Conservation (phyloP, 1,140 invertebrate species). For the Drosophila nigrodunni region DNA sequence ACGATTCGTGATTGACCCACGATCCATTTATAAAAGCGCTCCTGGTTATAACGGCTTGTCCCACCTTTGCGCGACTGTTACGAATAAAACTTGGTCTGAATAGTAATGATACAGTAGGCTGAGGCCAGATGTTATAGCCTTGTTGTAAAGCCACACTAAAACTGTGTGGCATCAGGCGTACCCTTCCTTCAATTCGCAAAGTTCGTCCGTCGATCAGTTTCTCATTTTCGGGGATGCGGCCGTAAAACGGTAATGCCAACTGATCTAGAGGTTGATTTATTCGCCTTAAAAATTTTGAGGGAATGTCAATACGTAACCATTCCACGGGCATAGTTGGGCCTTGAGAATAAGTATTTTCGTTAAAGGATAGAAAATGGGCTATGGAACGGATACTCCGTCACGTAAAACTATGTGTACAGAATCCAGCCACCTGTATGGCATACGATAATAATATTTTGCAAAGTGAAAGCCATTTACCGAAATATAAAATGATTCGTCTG, state of each 20-base stretch:
- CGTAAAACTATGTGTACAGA: constrained; percentile 47
- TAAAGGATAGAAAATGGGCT: constrained; percentile 8
- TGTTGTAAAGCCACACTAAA: constrained; percentile 89
- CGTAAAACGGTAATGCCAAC: constrained; percentile 56
- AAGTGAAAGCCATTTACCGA: constrained; percentile 89
- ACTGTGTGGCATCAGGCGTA: constrained; percentile 87
- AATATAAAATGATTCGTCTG: constrained; percentile 85
- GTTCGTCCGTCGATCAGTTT: constrained; percentile 71
- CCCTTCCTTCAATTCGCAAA: constrained; percentile 86
- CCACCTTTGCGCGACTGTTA: constrained; percentile 52
- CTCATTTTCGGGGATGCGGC: constrained; percentile 28
- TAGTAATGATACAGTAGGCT: constrained; percentile 87
- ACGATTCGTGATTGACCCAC: constrained; percentile 82
- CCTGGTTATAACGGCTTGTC: constrained; percentile 81
- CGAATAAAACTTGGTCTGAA: constrained; percentile 87
- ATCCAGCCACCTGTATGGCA: constrained; percentile 86
- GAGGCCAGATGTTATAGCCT: constrained; percentile 87
- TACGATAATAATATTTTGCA: constrained; percentile 87
- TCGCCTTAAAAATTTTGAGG: constrained; percentile 15
- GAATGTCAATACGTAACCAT: constrained; percentile 20
- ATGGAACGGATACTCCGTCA: constrained; percentile 58
- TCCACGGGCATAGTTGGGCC: constrained; percentile 6
- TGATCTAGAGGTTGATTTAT: not conserved
- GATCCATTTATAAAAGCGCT: constrained; percentile 84
- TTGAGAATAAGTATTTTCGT: not conserved